Base-by-base conservation (phyloP, 2,797 vertebrate genomes). In the Eulemur mongoz region DNA sequence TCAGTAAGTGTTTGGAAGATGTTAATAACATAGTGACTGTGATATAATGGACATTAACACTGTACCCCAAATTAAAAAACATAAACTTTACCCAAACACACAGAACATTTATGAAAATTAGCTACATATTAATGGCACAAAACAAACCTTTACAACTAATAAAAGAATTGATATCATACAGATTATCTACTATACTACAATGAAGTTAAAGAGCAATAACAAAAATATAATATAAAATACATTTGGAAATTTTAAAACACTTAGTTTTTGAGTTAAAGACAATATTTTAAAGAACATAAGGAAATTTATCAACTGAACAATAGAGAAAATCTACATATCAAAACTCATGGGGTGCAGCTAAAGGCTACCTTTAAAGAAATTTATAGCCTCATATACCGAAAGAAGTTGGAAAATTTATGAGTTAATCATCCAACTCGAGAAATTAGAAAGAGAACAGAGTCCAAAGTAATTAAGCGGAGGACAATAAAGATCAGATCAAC, bases 171-270 rank as follows among this genome's bases (percentile, higher is more conserved):
- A 57, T 87, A 78, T 54, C 57, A 54, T 35, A 27, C 1, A 89
- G 67, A 78, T 63, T 73, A 32, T 50, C 12, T 35, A 76, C 43
- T 40, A 17, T 0, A 70, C 43, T 48, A 61, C 6, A 84, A 83
- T 75, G 80, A 85, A 75, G 17, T 67, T 92, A 97, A 15, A 92
- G 95, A 85, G 14, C 10, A 40, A 8, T 40, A 93, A 72, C 48
- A 35, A 63, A 92, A 57, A 86, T 35, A 91, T 40, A 43, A 82
- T 70, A 85, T 22, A 76, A 52, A 63, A 48, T 73, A 59, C 20
- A 80, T 72, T 89, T 93, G 69, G 79, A 96, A 85, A 83, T 32
- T 79, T 96, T 65, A 52, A 84, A 96, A 63, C 38, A 85, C 30
- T 54, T 76, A 89, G 69, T 86, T 80, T 84, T 10, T 0, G 67